These are phyloP conservation scores for Agrochola lychnidis DNA, from an alignment of 2,888 invertebrate genomes.

Conservation along the genomic window DNA sequence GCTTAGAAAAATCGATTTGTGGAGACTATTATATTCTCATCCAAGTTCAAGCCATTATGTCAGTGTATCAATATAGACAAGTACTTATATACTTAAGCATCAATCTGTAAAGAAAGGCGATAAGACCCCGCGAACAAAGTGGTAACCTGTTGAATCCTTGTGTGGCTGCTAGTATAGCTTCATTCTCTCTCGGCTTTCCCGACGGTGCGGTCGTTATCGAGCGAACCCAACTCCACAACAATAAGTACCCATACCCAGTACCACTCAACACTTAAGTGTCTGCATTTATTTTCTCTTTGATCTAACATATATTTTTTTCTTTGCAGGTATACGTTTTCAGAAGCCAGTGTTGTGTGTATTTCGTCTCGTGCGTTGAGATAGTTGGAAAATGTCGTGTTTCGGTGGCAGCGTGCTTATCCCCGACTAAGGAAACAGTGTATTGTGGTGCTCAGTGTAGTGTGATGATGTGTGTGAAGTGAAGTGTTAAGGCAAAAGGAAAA, in stretches of 20 bases:
- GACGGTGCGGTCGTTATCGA: constrained; percentile 73
- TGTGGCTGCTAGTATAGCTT: constrained; percentile 69
- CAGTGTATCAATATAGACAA: constrained; percentile 49
- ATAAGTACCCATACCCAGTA: constrained; percentile 57
- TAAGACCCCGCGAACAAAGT: constrained; percentile 73
- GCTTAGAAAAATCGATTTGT: constrained; percentile 30
- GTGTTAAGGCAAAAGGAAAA: constrained; percentile 72
- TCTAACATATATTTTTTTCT: constrained; percentile 59
- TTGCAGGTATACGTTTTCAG: constrained; percentile 69
- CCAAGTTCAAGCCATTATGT: constrained; percentile 22
- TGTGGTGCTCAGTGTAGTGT: constrained; percentile 72
- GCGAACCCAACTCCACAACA: constrained; percentile 61
- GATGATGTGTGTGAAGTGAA: constrained; percentile 77
- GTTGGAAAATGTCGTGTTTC: constrained; percentile 83
- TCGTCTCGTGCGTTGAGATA: constrained; percentile 39
- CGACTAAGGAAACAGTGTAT: constrained; percentile 74
- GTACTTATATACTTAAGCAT: constrained; percentile 58
- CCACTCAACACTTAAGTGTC: constrained; percentile 56
- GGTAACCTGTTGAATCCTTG: constrained; percentile 81
- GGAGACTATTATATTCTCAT: constrained; percentile 13
- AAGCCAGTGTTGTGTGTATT: constrained; percentile 59
- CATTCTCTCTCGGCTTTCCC: constrained; percentile 77
- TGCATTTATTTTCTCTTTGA: constrained; percentile 58
- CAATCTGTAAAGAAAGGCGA: constrained; percentile 70
- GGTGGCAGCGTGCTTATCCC: constrained; percentile 83